Evolutionary conservation across 1,140 invertebrate genomes (phyloP), one percentile per base, ranked within the genome.

Genomic region (Diachasma alloeum): DNA sequence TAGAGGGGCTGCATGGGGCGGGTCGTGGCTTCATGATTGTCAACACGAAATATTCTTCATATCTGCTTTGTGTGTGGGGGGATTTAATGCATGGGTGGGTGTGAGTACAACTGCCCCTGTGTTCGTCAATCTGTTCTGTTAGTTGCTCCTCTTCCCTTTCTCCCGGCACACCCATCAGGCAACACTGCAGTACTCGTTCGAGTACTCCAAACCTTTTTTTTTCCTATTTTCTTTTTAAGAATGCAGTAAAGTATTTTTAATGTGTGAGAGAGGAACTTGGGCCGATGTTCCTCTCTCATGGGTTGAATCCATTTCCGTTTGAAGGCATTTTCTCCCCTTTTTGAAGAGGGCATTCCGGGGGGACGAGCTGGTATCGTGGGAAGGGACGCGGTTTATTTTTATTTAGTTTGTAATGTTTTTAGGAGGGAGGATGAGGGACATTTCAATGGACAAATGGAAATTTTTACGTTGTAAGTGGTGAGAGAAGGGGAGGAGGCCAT

Each of bases 131-230:
- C 74, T 42, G 26, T 42, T 70, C 46, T 66, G 22, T 56, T 63
- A 31, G 66, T 68, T 42, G 13, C 63, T 66, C 48, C 31, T 31
- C 31, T 72, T 24, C 72, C 74, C 72, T 46, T 56, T 74, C 48
- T 37, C 53, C 73, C 74, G 80, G 73, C 77, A 79, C 77, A 79
- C 80, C 80, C 75, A 77, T 81, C 71, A 48, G 53, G 26, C 48
- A 46, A 4, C 44, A 39, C 48, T 44, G n/a, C n/a, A 37, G 66
- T 31, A 77, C 36, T 53, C 39, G 17, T 37, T 53, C 69, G 48
- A 15, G 68, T 22, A 75, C 26, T 46, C 1, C 2, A 46, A 26
- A 31, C 56, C 24, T 46, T 56, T 71, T 39, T 46, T 22, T 36
- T 71, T 56, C 69, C 44, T 37, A 36, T 76, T 5, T 24, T 75